Base-by-base conservation (phyloP, 2,113 vertebrate species). In the Procapra przewalskii region DNA sequence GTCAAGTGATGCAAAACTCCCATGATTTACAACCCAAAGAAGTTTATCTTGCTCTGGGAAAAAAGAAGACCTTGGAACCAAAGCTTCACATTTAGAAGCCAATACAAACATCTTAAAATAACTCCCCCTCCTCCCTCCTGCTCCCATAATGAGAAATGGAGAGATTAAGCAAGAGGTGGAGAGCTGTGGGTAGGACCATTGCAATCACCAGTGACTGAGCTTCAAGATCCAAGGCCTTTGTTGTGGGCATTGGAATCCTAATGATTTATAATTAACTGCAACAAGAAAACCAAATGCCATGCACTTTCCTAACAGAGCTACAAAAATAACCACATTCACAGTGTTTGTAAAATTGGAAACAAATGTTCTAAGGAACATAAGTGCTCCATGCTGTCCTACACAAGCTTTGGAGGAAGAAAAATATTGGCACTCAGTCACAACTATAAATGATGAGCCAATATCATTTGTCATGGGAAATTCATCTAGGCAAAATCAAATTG, bases 61-160 rank as follows among this genome's bases (percentile, higher is more conserved):
- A 99, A 99, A 99, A 99, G 99, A 99, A 98, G 99, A 99, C 99
- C 99, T 99, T 99, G 99, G 99, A 99, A 99, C 99, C 98, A 98
- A 99, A 99, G 98, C 99, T 99, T 99, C 98, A 98, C 99, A 98
- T 98, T 98, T 98, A 12, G 5, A 98, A 98, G 99, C 99, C 99
- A 99, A 99, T 98, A 99, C 99, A 99, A 99, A 99, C 99, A 99
- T 99, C 99, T 99, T 99, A 99, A 99, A 99, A 99, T 99, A 99
- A 99, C 98, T 97, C 99, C 99, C 99, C 98, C 98, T 98, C 98
- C 98, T 98, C 98, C 98, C 96, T 98, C 94, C 75, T 82, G 17
- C 67, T 96, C 79, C 84, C 84, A 80, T 90, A 98, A 98, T 98
- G 98, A 98, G 98, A 97, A 98, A 98, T 97, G 98, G 98, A 98